A percentile compares a stretch with the other conserved stretches of the same genome.
Conservation (phyloP, 2,888 invertebrate genomes). For the Beris chalybata region DNA sequence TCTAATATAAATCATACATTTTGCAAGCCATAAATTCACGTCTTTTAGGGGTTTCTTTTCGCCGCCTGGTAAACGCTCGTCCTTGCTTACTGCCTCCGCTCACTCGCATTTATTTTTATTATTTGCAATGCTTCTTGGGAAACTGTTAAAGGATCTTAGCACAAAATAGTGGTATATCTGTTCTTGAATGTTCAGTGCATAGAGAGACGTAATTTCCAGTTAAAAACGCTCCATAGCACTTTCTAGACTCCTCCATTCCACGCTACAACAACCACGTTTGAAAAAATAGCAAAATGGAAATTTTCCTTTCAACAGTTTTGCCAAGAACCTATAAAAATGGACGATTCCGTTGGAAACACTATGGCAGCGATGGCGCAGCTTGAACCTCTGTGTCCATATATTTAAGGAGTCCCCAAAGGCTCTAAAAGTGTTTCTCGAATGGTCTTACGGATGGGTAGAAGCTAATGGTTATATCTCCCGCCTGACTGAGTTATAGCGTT, state of each 20-base stretch:
- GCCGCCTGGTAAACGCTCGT: neutral
- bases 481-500: no score
- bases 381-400: conserved; percentile 1
- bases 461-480: conserved; percentile 10
- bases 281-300: conserved; percentile 13
- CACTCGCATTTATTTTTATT: conserved; percentile 21
- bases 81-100: neutral
- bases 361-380: neutral
- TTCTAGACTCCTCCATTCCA: no score
- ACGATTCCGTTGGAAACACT: neutral
- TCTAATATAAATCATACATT: conserved; percentile 34
- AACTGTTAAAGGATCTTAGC: conserved; percentile 26
- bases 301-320: conserved; percentile 2
- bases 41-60: conserved; percentile 26
- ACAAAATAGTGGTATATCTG: conserved; percentile 26
- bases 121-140: conserved; percentile 24
- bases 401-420: neutral
- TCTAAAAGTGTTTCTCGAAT: neutral
- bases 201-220: conserved; percentile 19
- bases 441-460: conserved; percentile 12
- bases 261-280: neutral
- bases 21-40: conserved; percentile 34
- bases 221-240: neutral
- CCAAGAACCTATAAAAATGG: neutral
- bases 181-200: conserved; percentile 13